Conservation (phyloP, 2,888 invertebrate species). For the Morpho helenor region DNA sequence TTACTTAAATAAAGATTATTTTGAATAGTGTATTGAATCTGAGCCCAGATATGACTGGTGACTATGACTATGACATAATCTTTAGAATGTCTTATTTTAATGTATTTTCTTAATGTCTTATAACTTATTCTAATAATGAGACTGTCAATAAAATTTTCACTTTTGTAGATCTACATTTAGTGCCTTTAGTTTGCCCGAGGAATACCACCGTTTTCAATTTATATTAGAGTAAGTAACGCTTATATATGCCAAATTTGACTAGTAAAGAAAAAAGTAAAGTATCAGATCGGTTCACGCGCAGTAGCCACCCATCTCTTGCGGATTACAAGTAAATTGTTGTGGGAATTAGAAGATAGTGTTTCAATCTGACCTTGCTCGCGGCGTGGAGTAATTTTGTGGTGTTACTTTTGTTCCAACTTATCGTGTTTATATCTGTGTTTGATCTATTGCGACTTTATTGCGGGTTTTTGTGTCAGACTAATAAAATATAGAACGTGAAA, state of each 20-base stretch:
- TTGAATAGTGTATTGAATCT: too few relatives aligned
- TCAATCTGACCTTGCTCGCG: slow-evolving; percentile 17
- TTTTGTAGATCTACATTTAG: too few relatives aligned
- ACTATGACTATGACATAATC: too few relatives aligned
- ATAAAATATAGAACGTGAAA: neutral
- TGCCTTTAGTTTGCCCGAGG: too few relatives aligned
- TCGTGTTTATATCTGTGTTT: neutral
- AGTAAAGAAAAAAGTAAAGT: slow-evolving; percentile 1
- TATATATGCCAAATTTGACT: neutral
- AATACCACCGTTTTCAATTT: too few relatives aligned
- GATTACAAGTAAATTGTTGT: slow-evolving; percentile 26
- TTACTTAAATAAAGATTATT: too few relatives aligned
- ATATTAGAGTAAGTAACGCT: neutral
- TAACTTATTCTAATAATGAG: too few relatives aligned
- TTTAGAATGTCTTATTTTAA: too few relatives aligned
- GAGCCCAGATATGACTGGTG: too few relatives aligned
- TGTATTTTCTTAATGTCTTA: too few relatives aligned
- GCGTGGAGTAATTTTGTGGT: neutral
- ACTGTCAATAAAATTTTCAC: too few relatives aligned
- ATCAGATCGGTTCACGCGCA: slow-evolving; percentile 19
- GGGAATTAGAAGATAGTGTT: slow-evolving; percentile 16
- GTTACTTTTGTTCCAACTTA: slow-evolving; percentile 2
- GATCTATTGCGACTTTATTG: slow-evolving; percentile 4
- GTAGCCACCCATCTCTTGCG: slow-evolving; percentile 23
- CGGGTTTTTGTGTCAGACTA: neutral